Evolutionary conservation across 2,113 vertebrate species (phyloP), one percentile per base, ranked within the genome.

Genomic region (Proterorhinus semilunaris): DNA sequence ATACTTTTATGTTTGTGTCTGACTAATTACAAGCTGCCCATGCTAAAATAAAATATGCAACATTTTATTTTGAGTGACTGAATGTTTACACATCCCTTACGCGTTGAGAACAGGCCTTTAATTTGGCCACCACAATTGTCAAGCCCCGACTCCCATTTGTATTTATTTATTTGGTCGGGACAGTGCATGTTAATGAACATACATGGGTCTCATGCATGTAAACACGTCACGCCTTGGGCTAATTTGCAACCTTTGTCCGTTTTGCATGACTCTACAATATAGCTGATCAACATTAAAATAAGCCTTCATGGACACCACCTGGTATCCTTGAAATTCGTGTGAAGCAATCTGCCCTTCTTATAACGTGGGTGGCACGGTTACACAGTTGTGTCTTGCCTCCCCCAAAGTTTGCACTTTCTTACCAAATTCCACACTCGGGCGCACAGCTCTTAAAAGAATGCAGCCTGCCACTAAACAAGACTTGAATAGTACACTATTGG

Each of bases 331-430:
- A 36, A 36, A 5, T 36, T 3, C 4, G 27, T 36, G 27, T 36
- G 27, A 36, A 36, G 27, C 27, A 4, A 3, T 36, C 27, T 36
- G 27, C 27, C 27, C 27, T 36, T 36, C 3, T 36, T 36, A 36
- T 3, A 68, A 79, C 48, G 65, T 83, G 80, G 72, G 82, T 81
- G 85, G 73, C 59, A 53, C 68, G 74, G 78, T 81, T 79, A 63
- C 63, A 71, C 61, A 70, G 80, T 48, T 4, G 51, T 65, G 65
- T 57, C 44, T 27, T 49, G 61, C 75, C 75, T 81, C 66, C 27
- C 62, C 65, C 64, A 57, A 53, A 83, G 42, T 74, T 84, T 68
- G 72, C 75, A 76, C 54, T 75, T 67, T 78, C 77, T 62, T 68
- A 6, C 8, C 45, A 81, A 77, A 79, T 81, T 80, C 69, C 69